Conservation (phyloP, 35 echinoderm and acorn worm species). For the Strongylocentrotus purpuratus region DNA sequence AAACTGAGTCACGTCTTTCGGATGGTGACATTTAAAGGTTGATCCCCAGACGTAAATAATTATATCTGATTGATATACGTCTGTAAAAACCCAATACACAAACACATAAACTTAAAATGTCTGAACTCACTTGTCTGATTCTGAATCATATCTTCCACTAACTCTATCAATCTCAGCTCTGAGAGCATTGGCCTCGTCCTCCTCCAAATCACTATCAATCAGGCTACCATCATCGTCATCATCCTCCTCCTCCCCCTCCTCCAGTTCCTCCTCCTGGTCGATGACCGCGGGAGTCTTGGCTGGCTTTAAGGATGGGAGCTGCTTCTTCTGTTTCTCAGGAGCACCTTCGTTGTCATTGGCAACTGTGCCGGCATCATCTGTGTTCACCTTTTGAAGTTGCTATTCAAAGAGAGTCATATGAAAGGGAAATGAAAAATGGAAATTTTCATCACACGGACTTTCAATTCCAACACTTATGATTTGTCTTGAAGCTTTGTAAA, state of each 20-base stretch:
- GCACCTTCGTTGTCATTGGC: slow-evolving; percentile 64
- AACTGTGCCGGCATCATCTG: slow-evolving; percentile 63
- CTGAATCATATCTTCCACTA: slow-evolving; percentile 14
- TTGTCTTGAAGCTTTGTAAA: too few species aligned
- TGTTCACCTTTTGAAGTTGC: slow-evolving; percentile 79
- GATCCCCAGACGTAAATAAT: too few species aligned
- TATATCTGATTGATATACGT: too few species aligned
- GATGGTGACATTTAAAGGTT: too few species aligned
- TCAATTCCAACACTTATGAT: too few species aligned
- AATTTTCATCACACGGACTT: too few species aligned
- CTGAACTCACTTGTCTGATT: slow-evolving; percentile 58
- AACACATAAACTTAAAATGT: not conserved
- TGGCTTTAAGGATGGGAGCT: not conserved
- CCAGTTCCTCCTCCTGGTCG: slow-evolving; percentile 57
- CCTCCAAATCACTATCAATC: not conserved
- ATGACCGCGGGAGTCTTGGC: slow-evolving; percentile 27
- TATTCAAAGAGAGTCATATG: slow-evolving; percentile 9
- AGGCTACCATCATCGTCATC: slow-evolving; percentile 32
- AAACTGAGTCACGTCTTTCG: too few species aligned
- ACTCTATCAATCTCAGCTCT: not conserved
- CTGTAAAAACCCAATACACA: too few species aligned
- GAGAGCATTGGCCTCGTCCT: not conserved
- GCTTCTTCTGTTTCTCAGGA: not conserved
- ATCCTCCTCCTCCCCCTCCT: slow-evolving; percentile 58
- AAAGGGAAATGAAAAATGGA: not conserved